Base-by-base conservation (phyloP, 1,140 invertebrate species). In the Brachystomella parvula region DNA sequence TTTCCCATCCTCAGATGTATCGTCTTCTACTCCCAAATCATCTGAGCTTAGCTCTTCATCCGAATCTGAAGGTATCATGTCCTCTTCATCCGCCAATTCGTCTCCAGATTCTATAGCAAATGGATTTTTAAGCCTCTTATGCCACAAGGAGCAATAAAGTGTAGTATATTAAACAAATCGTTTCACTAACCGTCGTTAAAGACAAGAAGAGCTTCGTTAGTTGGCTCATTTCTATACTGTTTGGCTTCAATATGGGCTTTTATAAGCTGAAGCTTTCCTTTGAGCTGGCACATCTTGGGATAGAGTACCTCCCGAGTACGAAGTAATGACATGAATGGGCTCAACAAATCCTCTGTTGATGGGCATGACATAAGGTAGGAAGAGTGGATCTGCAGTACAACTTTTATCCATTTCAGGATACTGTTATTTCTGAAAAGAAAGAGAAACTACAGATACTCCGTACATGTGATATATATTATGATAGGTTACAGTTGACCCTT, bases 311-410 rank as follows among this genome's bases (percentile, higher is more conserved):
- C 74, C 66, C 85, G 79, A 26, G 80, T 80, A 68, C 85, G 81
- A 26, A 87, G 82, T n/a, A 82, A 78, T 57, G 80, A 82, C 49
- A 87, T 76, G 56, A 83, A 80, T 3, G 84, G 80, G 33, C 79
- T 77, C 39, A 87, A 76, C 28, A 81, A 64, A n/a, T 82, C 81
- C 1, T 76, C 75, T 30, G 82, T 73, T 47, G 81, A 78, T 15
- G 83, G 80, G 76, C 83, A 82, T 0, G 82, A 80, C 60, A 86
- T 79, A 21, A 88, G 71, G 60, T 86, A 80, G 62, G 83, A 83
- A 0, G 84, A 80, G 74, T 87, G 85, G 17, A 80, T 79, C 62
- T 80, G 76, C n/a, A 85, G 72, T 32, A 87, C 73, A 59, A 77
- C 70, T 73, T 82, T 80, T 30, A 88, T 69, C 86, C 86, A 87